phyloP scores from a whole-genome alignment of 2,797 vertebrate species.

The Myripristis murdjan region DNA sequence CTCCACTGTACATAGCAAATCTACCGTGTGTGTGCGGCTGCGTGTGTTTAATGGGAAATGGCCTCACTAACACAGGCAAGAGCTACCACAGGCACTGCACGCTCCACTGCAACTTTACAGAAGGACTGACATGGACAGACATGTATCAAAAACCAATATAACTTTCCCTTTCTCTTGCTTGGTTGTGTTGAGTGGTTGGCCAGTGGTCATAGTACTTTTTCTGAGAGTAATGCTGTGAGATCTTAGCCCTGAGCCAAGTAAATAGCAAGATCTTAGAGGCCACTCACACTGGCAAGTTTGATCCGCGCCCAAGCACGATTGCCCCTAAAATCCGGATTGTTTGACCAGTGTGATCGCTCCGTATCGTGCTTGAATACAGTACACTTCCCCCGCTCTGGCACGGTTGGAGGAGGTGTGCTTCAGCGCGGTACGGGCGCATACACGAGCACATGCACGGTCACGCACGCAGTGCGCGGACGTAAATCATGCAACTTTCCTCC shows the following conservation, averaged over 20 bases:
- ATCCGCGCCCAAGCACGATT: too few relatives aligned
- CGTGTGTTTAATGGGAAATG: neutral
- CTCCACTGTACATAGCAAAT: constrained; percentile 23
- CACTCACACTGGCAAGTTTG: too few relatives aligned
- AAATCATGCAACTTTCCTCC: too few relatives aligned
- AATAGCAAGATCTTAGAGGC: constrained; percentile 43
- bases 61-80: constrained; percentile 3
- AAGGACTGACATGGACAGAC: constrained; percentile 10
- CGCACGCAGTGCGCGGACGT: too few relatives aligned
- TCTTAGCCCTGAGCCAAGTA: constrained; percentile 43
- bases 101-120: constrained; percentile 42
- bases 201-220: constrained; percentile 29
- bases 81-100: neutral
- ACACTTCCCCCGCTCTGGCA: too few relatives aligned
- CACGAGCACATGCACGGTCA: too few relatives aligned
- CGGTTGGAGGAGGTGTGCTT: too few relatives aligned
- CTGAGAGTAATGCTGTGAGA: constrained; percentile 48
- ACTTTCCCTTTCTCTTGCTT: neutral
- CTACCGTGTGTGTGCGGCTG: constrained; percentile 19
- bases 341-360: too few relatives aligned
- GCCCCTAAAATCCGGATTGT: too few relatives aligned
- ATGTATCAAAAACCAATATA: constrained; percentile 3
- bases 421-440: too few relatives aligned
- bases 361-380: too few relatives aligned
- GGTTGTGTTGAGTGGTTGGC: constrained; percentile 4